Evolutionary conservation across 2,888 invertebrate genomes (phyloP).

Genomic region (Zygaena filipendulae): DNA sequence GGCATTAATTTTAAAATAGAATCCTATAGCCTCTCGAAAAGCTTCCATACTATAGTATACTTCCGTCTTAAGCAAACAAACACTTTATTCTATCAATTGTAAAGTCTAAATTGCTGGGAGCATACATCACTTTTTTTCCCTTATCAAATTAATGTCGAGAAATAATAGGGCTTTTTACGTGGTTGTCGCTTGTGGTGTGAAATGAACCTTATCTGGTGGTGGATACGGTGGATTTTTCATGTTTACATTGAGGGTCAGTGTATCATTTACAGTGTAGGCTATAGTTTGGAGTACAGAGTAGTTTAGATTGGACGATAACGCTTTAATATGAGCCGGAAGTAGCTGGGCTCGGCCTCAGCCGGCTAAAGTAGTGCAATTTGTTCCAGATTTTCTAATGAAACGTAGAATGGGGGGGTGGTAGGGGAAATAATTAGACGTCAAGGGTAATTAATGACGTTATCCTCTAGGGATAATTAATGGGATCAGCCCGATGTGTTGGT

Average conservation of each 20-base stretch:
- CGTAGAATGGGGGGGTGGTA: neutral
- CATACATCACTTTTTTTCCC: conserved; percentile 35
- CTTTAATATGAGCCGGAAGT: conserved; percentile 66
- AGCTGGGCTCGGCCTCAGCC: conserved; percentile 32
- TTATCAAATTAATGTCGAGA: conserved; percentile 63
- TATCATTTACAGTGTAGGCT: conserved; percentile 55
- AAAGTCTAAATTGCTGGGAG: conserved; percentile 28
- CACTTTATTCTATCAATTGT: too few species aligned
- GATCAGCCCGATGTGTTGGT: too few species aligned
- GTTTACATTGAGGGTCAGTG: too few species aligned
- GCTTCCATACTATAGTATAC: too few species aligned
- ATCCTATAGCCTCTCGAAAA: too few species aligned
- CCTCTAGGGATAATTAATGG: too few species aligned
- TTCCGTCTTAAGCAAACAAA: too few species aligned
- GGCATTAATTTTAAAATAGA: too few species aligned
- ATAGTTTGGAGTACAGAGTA: conserved; percentile 60
- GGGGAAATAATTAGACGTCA: neutral
- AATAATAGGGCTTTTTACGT: conserved; percentile 43
- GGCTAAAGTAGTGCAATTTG: conserved; percentile 47
- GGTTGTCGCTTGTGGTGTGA: too few species aligned
- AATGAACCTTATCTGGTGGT: too few species aligned
- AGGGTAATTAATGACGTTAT: neutral
- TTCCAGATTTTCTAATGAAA: conserved; percentile 30
- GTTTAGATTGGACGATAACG: conserved; percentile 63
- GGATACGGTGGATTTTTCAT: too few species aligned